Evolutionary conservation across 2,888 invertebrate species (phyloP), one percentile per base, ranked within the genome.

Genomic region (Synanthedon formicaeformis): DNA sequence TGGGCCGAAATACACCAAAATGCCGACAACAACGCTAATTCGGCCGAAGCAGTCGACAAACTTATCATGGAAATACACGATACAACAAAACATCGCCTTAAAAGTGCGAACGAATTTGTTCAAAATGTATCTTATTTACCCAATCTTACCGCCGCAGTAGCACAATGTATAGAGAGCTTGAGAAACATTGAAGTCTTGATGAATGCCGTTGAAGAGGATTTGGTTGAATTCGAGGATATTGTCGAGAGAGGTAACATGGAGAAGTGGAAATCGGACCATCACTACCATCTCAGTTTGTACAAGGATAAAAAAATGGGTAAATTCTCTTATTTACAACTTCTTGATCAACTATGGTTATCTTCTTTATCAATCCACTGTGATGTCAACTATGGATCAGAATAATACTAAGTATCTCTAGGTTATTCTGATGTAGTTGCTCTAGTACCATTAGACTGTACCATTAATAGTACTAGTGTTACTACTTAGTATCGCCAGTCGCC

Each of bases 241-340:
- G 90, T 93, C 12, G 93, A 94, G 66, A 89, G 89, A 57, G 87
- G 90, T 57, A 92, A 93, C 58, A 88, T 93, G 69, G 91, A 93
- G 65, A 91, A 90, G 66, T 90, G 91, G 78, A 92, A 93, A 72
- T 69, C 91, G 49, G 92, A 93, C 65, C 93, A 94, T 67, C 87
- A 91, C 60, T 92, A 92, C 66, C 92, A 93, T 59, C 81, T 94
- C 53, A 90, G 91, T 14, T 75, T 92, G 59, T 93, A 93, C 62
- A 91, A 92, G 70, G 91, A 92, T 62, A 91, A 91, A 63, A 93
- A 93, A 80, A 82, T 92, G 72, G 90, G 93, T 93, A 75, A 67
- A 67, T 57, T 52, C 2, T 18, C n/a, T 18, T 6, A 50, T 50
- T 48, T 13, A 41, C 41, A 1, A 5, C 23, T 23, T 23, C 5